A percentile compares a stretch with the other conserved stretches of the same genome.
Evolutionary conservation across 2,888 invertebrate species (phyloP).

Genomic region (Tetheella fluctuosa): DNA sequence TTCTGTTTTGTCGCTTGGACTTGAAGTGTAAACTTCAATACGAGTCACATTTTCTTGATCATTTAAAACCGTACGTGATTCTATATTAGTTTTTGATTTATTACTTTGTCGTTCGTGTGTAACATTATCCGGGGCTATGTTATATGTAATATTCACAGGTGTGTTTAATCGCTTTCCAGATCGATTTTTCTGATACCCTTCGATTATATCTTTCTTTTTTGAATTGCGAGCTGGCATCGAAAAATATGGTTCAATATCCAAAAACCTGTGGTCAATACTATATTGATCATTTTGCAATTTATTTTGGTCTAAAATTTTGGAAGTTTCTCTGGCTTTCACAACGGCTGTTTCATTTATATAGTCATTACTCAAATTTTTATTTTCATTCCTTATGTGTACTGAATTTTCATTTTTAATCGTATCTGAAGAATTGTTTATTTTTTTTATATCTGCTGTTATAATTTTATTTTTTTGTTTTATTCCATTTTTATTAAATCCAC

Average conservation of each 20-base stretch:
- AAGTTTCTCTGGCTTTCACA: slow-evolving; percentile 58
- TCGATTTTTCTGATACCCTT: slow-evolving; percentile 47
- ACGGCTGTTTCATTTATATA: slow-evolving; percentile 59
- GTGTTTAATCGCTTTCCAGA: slow-evolving; percentile 72
- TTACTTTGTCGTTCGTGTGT: slow-evolving; percentile 23
- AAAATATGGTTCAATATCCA: slow-evolving; percentile 54
- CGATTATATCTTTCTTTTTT: slow-evolving; percentile 42
- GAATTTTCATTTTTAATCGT: slow-evolving; percentile 39
- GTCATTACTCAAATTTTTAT: slow-evolving; percentile 52
- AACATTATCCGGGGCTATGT: slow-evolving; percentile 28
- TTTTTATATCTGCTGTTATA: slow-evolving; percentile 24
- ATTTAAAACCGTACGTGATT: slow-evolving; percentile 42
- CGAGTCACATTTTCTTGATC: slow-evolving; percentile 46
- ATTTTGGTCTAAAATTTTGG: slow-evolving; percentile 68
- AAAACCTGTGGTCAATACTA: slow-evolving; percentile 62
- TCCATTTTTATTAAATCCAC: slow-evolving; percentile 41
- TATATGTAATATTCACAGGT: slow-evolving; percentile 54
- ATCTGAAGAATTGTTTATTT: slow-evolving; percentile 33
- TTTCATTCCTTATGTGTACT: slow-evolving; percentile 45
- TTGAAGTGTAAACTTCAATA: slow-evolving; percentile 47
- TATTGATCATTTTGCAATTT: slow-evolving; percentile 65
- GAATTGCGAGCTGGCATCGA: slow-evolving; percentile 42
- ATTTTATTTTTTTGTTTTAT: slow-evolving; percentile 30
- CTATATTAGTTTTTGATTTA: slow-evolving; percentile 40
- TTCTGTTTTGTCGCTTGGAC: slow-evolving; percentile 65